phyloP scores from a whole-genome alignment of 2,888 invertebrate genomes.

The Atethmia centrago region DNA sequence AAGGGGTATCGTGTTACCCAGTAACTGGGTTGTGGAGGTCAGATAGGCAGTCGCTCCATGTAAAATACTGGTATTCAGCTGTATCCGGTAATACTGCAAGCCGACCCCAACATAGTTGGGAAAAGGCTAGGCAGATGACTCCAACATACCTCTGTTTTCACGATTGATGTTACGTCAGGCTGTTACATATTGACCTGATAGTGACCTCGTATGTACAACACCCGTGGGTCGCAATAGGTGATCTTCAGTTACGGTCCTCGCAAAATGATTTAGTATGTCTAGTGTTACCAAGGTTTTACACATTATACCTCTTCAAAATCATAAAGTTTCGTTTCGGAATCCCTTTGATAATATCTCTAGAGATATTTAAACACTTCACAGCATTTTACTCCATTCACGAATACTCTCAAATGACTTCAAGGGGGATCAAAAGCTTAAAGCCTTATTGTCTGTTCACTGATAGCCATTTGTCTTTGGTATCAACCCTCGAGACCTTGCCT shows the following conservation, averaged over 20 bases:
- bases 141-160: no score
- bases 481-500: slow-evolving; percentile 25
- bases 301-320: slow-evolving; percentile 1
- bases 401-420: slow-evolving; percentile 42
- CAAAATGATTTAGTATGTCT: background rate
- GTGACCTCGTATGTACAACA: background rate
- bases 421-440: slow-evolving; percentile 54
- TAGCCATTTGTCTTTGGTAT: slow-evolving; percentile 54
- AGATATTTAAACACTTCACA: slow-evolving; percentile 44
- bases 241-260: background rate
- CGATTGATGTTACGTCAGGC: no score
- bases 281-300: slow-evolving; percentile 9
- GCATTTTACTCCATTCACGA: slow-evolving; percentile 32
- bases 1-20: no score
- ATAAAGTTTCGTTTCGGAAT: slow-evolving; percentile 11
- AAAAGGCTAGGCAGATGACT: no score
- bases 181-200: background rate
- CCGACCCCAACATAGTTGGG: no score
- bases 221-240: background rate
- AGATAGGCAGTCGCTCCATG: no score
- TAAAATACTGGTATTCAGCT: no score
- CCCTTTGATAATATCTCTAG: slow-evolving; percentile 24
- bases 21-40: no score
- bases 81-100: no score
- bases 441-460: slow-evolving; percentile 44